Conservation (phyloP, 1,140 invertebrate species). For the Ceratitis capitata region DNA sequence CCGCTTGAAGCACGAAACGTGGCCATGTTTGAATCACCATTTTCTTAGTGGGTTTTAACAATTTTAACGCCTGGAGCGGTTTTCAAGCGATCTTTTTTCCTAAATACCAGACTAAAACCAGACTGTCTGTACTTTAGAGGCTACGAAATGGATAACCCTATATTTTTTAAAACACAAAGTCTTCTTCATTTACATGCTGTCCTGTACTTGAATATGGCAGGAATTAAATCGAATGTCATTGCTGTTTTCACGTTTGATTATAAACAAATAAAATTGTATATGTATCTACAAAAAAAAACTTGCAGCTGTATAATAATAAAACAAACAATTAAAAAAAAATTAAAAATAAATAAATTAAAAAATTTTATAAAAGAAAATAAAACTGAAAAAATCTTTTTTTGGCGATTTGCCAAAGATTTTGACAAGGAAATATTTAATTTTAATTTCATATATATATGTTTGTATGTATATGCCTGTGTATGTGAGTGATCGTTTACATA, state of each 20-base stretch:
- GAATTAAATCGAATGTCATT: background rate
- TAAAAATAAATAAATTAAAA: background rate
- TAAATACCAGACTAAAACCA: too few species aligned
- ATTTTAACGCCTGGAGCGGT: too few species aligned
- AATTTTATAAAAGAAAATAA: background rate
- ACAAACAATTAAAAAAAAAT: background rate
- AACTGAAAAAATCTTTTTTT: background rate
- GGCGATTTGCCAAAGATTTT: background rate
- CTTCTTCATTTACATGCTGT: background rate
- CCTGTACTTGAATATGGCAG: background rate
- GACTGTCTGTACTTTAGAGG: too few species aligned
- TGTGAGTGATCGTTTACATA: background rate
- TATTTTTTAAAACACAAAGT: too few species aligned
- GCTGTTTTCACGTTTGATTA: background rate
- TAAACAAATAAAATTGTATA: background rate
- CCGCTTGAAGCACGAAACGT: too few species aligned
- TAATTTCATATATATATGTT: background rate
- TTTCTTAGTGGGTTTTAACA: too few species aligned
- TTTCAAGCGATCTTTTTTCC: too few species aligned
- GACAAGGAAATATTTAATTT: conserved; percentile 1
- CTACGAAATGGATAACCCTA: too few species aligned
- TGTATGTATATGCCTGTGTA: background rate
- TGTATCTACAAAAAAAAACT: background rate
- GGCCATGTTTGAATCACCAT: too few species aligned
- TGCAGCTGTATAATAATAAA: too few species aligned